These are phyloP conservation scores for Botia kubotai DNA, from an alignment of 2,797 vertebrate genomes.

Conservation along the genomic window DNA sequence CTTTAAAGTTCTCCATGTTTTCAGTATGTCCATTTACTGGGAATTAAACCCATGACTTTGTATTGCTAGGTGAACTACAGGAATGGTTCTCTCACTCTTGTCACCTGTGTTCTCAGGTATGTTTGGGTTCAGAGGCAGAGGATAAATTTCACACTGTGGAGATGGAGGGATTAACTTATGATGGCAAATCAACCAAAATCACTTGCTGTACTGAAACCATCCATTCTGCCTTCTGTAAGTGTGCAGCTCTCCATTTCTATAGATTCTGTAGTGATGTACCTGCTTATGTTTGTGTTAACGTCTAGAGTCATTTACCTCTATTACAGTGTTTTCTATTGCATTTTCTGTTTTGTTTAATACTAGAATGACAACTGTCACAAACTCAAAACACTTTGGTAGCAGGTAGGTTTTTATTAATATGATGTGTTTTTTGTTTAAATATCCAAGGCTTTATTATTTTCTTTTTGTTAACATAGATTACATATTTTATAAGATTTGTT, in stretches of 20 bases:
- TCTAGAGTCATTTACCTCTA: background rate
- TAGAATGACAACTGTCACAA: too few relatives aligned
- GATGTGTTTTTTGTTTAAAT: background rate
- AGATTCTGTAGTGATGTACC: background rate
- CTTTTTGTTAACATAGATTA: background rate
- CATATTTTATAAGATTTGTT: background rate
- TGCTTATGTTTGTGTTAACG: background rate
- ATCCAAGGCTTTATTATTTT: background rate
- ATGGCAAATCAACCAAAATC: constrained; percentile 79
- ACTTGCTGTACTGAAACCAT: constrained; percentile 81
- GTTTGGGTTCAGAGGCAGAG: constrained; percentile 81
- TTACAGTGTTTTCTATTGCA: background rate
- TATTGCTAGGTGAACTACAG: too few relatives aligned
- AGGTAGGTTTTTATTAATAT: too few relatives aligned
- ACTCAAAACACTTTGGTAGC: too few relatives aligned
- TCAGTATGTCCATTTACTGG: too few relatives aligned
- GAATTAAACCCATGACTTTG: too few relatives aligned
- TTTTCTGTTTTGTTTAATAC: too few relatives aligned
- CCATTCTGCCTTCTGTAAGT: constrained; percentile 82
- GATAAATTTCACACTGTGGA: constrained; percentile 82
- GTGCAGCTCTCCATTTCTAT: background rate
- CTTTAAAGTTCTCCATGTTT: too few relatives aligned
- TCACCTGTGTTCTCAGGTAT: constrained; percentile 70
- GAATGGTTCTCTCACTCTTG: background rate
- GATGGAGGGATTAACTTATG: constrained; percentile 78